phyloP scores from a whole-genome alignment of 92 coral and sea anemone genomes.

The Bergia puertoricense region DNA sequence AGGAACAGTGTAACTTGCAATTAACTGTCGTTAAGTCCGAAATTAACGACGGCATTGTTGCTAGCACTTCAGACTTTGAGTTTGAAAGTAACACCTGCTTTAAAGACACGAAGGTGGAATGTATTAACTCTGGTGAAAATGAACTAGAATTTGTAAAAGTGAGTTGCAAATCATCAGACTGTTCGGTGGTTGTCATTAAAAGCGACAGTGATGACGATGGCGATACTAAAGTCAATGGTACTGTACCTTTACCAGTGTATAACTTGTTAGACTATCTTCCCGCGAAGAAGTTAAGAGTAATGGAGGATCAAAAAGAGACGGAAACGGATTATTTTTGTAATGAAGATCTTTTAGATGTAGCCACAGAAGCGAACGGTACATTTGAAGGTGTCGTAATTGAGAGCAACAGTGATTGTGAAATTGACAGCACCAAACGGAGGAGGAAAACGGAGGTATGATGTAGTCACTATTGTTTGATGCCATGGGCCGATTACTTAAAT shows the following conservation, averaged over 20 bases:
- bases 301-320: background rate
- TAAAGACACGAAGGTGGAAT: background rate
- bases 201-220: background rate
- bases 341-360: background rate
- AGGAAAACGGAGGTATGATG: background rate
- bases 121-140: background rate
- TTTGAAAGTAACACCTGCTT: background rate
- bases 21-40: background rate
- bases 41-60: background rate
- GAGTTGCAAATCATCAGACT: background rate
- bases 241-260: background rate
- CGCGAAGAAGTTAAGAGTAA: background rate
- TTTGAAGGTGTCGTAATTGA: background rate
- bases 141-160: background rate
- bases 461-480: too few relatives aligned
- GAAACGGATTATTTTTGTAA: background rate
- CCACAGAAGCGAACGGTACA: background rate
- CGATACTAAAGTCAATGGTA: background rate
- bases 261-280: slow-evolving; percentile 17
- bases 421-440: background rate
- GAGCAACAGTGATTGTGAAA: background rate
- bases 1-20: background rate
- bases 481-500: too few relatives aligned
- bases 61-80: background rate
- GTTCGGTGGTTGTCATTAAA: background rate